Base-by-base conservation (phyloP, 1,140 invertebrate species). In the Uloborus diversus region DNA sequence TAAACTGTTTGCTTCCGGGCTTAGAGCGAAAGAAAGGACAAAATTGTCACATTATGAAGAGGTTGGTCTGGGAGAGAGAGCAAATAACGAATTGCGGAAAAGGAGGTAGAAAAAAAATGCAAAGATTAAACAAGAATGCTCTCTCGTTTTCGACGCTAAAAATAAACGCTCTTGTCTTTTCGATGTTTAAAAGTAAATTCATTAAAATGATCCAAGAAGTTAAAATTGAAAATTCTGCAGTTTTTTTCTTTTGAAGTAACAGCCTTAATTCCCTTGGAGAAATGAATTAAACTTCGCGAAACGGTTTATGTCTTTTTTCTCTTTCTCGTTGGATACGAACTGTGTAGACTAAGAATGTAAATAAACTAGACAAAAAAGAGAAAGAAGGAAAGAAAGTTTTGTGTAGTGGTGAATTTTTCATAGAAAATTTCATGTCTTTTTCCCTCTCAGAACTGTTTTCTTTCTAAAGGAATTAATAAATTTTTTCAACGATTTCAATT, bases 21-120 rank as follows among this genome's bases (percentile, higher is more conserved):
- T 71, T 53, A 69, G 64, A 68, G 51, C n/a, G 23, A 56, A 51
- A 30, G 27, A 70, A 51, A 30, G 37, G 62, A 37, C 37, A 66
- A 79, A 68, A 79, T 66, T 42, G 64, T 49, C 64, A 68, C 51
- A 79, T 79, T 66, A 79, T 69, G 62, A 66, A 68, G 64, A 79
- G 68, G 68, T 59, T 17, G 53, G 51, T 14, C 68, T 23, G n/a
- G 49, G 5, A 69, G 49, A 69, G 56, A 69, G 68, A 57, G 68
- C 68, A 71, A 71, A 71, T 71, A 57, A 17, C 30, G 53, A 71
- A n/a, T n/a, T n/a, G n/a, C n/a, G n/a, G n/a, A 71, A 59, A 33
- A 47, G n/a, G 14, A 14, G 23, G 42, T 13, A 33, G 32, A 69
- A 69, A 69, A 53, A 35, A 13, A 69, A 56, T 47, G 68, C n/a